A percentile compares a stretch with the other conserved stretches of the same genome.
These are phyloP conservation scores for Chiridota heheva DNA, from an alignment of 35 echinoderm and acorn worm genomes.

Conservation along the genomic window DNA sequence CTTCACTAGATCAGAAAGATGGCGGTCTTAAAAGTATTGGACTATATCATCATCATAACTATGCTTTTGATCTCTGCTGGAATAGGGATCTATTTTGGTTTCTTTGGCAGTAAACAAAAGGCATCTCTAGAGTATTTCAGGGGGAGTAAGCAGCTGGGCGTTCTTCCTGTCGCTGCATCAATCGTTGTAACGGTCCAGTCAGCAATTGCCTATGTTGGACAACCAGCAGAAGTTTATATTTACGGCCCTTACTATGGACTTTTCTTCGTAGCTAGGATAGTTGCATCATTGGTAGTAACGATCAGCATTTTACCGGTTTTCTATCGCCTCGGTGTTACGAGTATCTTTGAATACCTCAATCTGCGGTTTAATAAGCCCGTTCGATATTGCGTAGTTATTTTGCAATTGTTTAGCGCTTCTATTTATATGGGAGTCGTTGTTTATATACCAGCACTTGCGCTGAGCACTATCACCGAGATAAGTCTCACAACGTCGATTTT, in stretches of 20 bases:
- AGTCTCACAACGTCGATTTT: background rate
- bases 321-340: conserved; percentile 17
- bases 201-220: conserved; percentile 14
- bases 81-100: conserved; percentile 36
- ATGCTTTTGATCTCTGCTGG: conserved; percentile 6
- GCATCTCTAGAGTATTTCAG: conserved; percentile 23
- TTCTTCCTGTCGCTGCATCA: conserved; percentile 5
- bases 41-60: conserved; percentile 18
- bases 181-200: conserved; percentile 17
- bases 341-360: conserved; percentile 41
- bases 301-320: background rate
- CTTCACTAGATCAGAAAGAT: too few species aligned
- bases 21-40: conserved; percentile 19
- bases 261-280: background rate
- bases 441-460: conserved; percentile 23
- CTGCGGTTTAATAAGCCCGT: conserved; percentile 25
- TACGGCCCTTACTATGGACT: conserved; percentile 19
- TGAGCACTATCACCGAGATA: conserved; percentile 38
- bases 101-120: too few species aligned
- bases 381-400: background rate
- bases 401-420: too few species aligned
- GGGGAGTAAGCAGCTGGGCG: conserved; percentile 10
- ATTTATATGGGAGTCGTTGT: conserved; percentile 44
- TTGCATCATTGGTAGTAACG: conserved; percentile 14
- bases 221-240: conserved; percentile 24